Percentiles rank a stretch among this genome's conserved stretches.
Conservation (phyloP, 2,797 vertebrate genomes). For the Tiaroga cobitis region DNA sequence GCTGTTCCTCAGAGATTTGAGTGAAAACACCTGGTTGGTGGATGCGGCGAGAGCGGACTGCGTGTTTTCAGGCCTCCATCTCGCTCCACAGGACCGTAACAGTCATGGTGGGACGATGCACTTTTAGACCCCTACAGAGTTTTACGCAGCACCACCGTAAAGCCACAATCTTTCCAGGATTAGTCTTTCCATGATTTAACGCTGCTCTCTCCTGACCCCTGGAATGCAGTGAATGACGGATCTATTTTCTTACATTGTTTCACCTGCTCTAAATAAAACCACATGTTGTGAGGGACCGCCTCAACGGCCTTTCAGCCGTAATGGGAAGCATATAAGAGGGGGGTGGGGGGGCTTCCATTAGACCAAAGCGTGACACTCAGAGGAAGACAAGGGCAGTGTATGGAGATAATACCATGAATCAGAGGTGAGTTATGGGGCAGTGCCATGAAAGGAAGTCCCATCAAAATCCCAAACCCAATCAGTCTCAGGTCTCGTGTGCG, state of each 20-base stretch:
- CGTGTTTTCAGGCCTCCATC: slow-evolving; percentile 47
- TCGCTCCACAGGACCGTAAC: slow-evolving; percentile 7
- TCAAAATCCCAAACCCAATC: slow-evolving; percentile 10
- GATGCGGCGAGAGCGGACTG: slow-evolving; percentile 29
- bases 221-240: slow-evolving; percentile 82
- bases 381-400: slow-evolving; percentile 41
- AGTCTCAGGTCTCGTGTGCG: not conserved
- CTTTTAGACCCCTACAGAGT: slow-evolving; percentile 56
- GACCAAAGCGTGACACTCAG: slow-evolving; percentile 18
- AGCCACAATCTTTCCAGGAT: slow-evolving; percentile 63
- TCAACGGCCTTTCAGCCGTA: slow-evolving; percentile 71
- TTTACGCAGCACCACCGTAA: slow-evolving; percentile 60
- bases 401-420: slow-evolving; percentile 28
- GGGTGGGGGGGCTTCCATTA: slow-evolving; percentile 1
- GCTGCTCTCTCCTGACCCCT: slow-evolving; percentile 73
- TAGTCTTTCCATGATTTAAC: slow-evolving; percentile 77
- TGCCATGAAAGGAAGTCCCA: not conserved
- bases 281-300: slow-evolving; percentile 76
- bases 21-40: slow-evolving; percentile 62
- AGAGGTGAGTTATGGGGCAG: slow-evolving; percentile 24
- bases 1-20: slow-evolving; percentile 65
- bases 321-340: slow-evolving; percentile 79
- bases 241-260: slow-evolving; percentile 87
- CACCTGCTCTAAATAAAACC: slow-evolving; percentile 86
- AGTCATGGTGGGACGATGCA: not conserved